Conservation (phyloP, 2,113 vertebrate species). For the Anguilla japonica region DNA sequence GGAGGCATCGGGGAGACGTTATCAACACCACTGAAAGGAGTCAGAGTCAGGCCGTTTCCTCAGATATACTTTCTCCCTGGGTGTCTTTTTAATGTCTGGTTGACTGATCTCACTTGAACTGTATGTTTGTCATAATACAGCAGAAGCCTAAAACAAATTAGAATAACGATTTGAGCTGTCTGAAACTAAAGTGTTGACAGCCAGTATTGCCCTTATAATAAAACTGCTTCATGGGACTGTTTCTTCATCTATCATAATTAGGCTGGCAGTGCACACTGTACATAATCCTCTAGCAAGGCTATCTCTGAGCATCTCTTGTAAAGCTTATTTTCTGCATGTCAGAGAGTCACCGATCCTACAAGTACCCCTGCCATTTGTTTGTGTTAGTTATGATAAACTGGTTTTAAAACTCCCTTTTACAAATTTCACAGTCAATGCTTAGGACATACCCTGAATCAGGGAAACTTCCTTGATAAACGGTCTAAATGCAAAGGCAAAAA, state of each 20-base stretch:
- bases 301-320: not conserved
- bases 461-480: not conserved
- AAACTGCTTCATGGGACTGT: not conserved
- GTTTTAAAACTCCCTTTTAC: not conserved
- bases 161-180: not conserved
- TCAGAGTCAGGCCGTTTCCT: not conserved
- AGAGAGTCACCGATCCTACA: not conserved
- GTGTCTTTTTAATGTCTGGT: not conserved
- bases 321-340: not conserved
- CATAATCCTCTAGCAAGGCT: not conserved
- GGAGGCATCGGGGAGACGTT: not conserved
- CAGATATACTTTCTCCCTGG: not conserved
- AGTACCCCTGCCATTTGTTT: not conserved
- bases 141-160: conserved; percentile 10
- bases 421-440: not conserved
- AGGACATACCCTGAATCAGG: not conserved
- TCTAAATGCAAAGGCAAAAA: not conserved
- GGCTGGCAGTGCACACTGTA: not conserved
- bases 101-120: not conserved
- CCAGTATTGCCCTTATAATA: not conserved
- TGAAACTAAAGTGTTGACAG: not conserved
- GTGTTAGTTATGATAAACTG: not conserved
- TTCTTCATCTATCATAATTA: conserved; percentile 5
- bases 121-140: not conserved
- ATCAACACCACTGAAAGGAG: not conserved